Conservation (phyloP, 2,113 vertebrate species). For the Micronycteris hirsuta region DNA sequence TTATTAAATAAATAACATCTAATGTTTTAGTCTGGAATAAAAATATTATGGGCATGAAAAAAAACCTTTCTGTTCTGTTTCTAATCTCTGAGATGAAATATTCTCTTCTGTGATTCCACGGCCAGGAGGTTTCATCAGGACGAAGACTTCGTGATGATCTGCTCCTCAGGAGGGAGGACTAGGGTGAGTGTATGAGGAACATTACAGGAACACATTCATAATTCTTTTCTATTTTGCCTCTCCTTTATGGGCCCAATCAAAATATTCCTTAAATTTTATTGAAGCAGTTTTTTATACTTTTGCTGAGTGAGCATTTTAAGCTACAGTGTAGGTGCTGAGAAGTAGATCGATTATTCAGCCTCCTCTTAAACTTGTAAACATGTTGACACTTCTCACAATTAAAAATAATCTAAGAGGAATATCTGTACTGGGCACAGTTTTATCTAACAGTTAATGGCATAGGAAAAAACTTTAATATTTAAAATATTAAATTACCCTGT, state of each 20-base stretch:
- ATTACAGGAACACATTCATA: background rate
- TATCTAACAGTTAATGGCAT: background rate
- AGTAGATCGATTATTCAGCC: background rate
- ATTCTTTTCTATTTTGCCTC: background rate
- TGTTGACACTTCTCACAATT: background rate
- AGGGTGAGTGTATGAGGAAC: background rate
- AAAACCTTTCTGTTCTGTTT: background rate
- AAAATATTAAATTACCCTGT: background rate
- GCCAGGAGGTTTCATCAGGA: background rate
- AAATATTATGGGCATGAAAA: background rate
- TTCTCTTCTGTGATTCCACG: background rate
- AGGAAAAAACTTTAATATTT: background rate
- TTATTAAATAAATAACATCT: conserved; percentile 60
- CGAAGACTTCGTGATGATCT: background rate
- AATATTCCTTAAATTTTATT: conserved; percentile 32
- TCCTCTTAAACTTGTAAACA: background rate
- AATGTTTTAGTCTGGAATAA: conserved; percentile 34
- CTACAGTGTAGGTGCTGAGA: background rate
- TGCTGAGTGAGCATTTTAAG: background rate
- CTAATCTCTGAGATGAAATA: background rate
- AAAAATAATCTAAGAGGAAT: background rate
- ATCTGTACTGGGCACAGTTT: background rate
- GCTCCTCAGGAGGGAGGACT: background rate
- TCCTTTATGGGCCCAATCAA: conserved; percentile 34
- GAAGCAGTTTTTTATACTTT: background rate